These are phyloP conservation scores for Anser brachyrhynchus DNA, from an alignment of 2,113 vertebrate species.

Conservation along the genomic window DNA sequence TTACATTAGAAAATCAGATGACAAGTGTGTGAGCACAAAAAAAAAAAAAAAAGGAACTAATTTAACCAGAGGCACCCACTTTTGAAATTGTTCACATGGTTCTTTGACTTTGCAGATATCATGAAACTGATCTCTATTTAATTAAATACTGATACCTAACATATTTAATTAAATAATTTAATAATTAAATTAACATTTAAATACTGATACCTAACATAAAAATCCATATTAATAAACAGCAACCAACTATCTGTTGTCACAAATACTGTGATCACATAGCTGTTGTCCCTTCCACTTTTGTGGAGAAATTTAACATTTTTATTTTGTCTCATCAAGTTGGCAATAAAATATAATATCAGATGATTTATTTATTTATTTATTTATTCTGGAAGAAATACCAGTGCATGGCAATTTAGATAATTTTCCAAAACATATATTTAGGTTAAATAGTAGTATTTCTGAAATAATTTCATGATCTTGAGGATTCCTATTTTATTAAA, in stretches of 20 bases:
- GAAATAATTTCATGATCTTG: too few relatives aligned
- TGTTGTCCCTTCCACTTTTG: background rate
- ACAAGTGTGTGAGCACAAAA: background rate
- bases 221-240: background rate
- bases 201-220: background rate
- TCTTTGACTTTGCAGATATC: background rate
- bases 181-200: background rate
- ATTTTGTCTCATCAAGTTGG: background rate
- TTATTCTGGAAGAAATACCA: background rate
- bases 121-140: background rate
- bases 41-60: too few relatives aligned
- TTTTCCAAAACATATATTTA: background rate
- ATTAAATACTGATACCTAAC: background rate
- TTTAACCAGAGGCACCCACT: background rate
- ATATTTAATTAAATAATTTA: background rate
- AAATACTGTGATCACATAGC: background rate
- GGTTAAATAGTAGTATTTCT: background rate
- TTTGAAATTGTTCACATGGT: accelerated
- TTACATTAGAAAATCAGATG: background rate
- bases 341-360: background rate
- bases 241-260: background rate
- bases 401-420: background rate
- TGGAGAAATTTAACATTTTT: background rate
- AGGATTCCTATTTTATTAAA: too few relatives aligned
- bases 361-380: background rate